Percentiles rank a stretch among this genome's conserved stretches.
Conservation (phyloP, 2,888 invertebrate genomes). For the Blastobasis lacticolella region DNA sequence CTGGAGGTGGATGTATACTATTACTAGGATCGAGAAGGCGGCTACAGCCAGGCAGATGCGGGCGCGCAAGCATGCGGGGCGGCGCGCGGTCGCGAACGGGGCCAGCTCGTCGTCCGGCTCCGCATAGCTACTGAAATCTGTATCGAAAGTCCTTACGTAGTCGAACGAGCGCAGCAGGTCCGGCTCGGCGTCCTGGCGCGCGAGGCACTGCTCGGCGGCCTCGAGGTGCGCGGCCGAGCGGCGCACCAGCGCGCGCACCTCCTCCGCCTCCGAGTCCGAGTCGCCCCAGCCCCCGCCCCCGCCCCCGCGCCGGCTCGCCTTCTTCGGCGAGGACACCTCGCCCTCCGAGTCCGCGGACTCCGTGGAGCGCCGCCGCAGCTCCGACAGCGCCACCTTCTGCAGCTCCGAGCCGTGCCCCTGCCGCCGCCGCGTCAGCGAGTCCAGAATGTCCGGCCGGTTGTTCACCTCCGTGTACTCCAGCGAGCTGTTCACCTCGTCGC, state of each 20-base stretch:
- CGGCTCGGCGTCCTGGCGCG: slow-evolving; percentile 54
- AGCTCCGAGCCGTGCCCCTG: slow-evolving; percentile 49
- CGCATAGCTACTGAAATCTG: slow-evolving; percentile 50
- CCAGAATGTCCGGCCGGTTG: slow-evolving; percentile 63
- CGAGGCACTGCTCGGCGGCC: slow-evolving; percentile 74
- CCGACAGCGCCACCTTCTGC: slow-evolving; percentile 56
- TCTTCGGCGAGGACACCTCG: slow-evolving; percentile 52
- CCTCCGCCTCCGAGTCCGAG: slow-evolving; percentile 80
- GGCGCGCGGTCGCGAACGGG: slow-evolving; percentile 30
- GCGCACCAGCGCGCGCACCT: slow-evolving; percentile 76
- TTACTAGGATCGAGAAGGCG: slow-evolving; percentile 63
- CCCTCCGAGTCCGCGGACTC: slow-evolving; percentile 58
- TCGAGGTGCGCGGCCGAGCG: slow-evolving; percentile 77
- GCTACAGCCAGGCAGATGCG: slow-evolving; percentile 63
- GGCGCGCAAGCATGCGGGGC: slow-evolving; percentile 53
- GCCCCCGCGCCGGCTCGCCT: slow-evolving; percentile 46
- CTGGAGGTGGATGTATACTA: slow-evolving; percentile 67
- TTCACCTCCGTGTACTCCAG: slow-evolving; percentile 66
- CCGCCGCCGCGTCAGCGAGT: slow-evolving; percentile 52
- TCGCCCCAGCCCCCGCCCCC: slow-evolving; percentile 71
- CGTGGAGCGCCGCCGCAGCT: slow-evolving; percentile 57
- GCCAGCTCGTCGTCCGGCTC: slow-evolving; percentile 34
- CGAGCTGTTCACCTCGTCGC: slow-evolving; percentile 67
- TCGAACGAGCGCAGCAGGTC: slow-evolving; percentile 65
- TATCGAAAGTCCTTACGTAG: slow-evolving; percentile 70